Base-by-base conservation (phyloP, 2,888 invertebrate genomes). In the Temnothorax unifasciatus region DNA sequence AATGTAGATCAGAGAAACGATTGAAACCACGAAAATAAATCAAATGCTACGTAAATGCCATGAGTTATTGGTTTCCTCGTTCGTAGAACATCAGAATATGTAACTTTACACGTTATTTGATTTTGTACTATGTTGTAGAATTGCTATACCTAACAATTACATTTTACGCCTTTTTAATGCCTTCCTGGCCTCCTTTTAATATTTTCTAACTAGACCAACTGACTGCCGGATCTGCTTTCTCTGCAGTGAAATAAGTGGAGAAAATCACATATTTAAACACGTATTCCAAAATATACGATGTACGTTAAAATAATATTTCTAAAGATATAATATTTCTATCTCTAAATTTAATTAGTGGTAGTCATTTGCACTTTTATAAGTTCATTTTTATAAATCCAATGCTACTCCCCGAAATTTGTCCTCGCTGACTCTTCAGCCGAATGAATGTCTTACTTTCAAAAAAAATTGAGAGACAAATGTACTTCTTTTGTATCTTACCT, bases 211-310 rank as follows among this genome's bases (percentile, higher is more conserved):
- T 74, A 34, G 44, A 34, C 34, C 44, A n/a, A 44, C 11, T 44
- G n/a, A 50, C 5, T 76, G 18, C 34, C 38, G 13, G 18, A 21
- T 68, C 41, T 76, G 41, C 52, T 76, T 76, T 76, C 68, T 68
- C 76, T 76, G 13, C 41, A 15, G 1, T 66, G 15, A 66, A 18
- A 25, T 47, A 76, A 50, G 4, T 15, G 0, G 25, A 74, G 34
- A 64, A 66, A 74, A 44, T 74, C 9, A 57, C 11, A 38, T 54
- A 15, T 71, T 44, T 66, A 66, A 66, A 68, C 18, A n/a, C 21
- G 38, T 38, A 52, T 13, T 52, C 21, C 6, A 54, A 41, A 41
- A 11, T 54, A 29, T 66, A 15, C 15, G 34, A 66, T 47, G 29
- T 68, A 29, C 5, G 21, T 54, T 21, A 25, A 66, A 38, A 73